These are phyloP conservation scores for Drosophila lacteicornis DNA, from an alignment of 1,140 invertebrate species.

Conservation along the genomic window DNA sequence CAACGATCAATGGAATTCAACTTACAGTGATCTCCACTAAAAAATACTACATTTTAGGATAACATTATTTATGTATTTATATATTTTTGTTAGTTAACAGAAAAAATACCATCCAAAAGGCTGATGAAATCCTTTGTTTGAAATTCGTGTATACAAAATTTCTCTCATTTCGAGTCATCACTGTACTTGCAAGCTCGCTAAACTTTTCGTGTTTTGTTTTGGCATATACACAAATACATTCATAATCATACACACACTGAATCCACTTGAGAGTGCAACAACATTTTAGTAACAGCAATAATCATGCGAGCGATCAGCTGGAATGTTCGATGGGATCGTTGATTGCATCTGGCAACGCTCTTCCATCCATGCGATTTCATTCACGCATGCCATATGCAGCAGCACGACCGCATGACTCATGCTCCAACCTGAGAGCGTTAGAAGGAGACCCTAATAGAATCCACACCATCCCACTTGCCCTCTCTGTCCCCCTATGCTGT, in stretches of 20 bases:
- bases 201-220: slow-evolving; percentile 34
- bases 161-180: neutral
- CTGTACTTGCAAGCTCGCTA: slow-evolving; percentile 21
- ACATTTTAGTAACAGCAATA: slow-evolving; percentile 29
- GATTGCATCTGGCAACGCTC: slow-evolving; percentile 40
- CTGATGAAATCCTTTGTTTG: neutral
- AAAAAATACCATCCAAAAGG: too few relatives aligned
- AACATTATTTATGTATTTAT: too few relatives aligned
- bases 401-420: slow-evolving; percentile 26
- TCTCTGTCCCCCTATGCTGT: neutral
- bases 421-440: slow-evolving; percentile 8
- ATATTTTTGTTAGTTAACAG: too few relatives aligned
- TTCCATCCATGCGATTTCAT: slow-evolving; percentile 28
- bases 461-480: neutral
- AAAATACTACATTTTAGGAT: neutral
- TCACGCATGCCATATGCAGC: slow-evolving; percentile 21
- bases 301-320: slow-evolving; percentile 31
- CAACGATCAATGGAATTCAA: slow-evolving; percentile 3
- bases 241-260: neutral
- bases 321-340: slow-evolving; percentile 35
- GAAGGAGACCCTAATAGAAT: slow-evolving; percentile 3
- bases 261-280: slow-evolving; percentile 38
- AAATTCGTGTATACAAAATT: neutral
- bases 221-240: neutral
- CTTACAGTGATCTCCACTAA: neutral